Conservation (phyloP, 2,888 invertebrate genomes). For the Synergus gifuensis region DNA sequence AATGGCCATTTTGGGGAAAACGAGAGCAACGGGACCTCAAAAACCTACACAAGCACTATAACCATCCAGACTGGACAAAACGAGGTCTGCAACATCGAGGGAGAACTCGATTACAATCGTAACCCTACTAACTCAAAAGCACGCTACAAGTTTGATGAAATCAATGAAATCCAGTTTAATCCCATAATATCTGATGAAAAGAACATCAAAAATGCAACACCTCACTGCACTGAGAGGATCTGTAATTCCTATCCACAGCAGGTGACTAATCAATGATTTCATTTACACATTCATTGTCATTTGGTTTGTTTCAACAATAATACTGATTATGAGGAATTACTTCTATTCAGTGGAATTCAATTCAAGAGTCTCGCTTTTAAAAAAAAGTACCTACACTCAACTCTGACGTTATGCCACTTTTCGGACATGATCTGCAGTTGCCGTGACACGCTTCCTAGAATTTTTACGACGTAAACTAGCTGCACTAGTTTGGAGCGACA, state of each 20-base stretch:
- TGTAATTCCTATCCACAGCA: background rate
- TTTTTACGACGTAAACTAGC: no score
- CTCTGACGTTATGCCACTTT: no score
- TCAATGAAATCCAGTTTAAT: constrained; percentile 61
- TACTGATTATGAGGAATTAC: background rate
- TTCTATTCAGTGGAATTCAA: no score
- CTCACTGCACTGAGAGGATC: background rate
- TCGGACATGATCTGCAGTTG: no score
- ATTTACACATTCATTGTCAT: background rate
- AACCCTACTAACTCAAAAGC: constrained; percentile 64
- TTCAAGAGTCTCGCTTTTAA: no score
- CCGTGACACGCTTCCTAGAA: no score
- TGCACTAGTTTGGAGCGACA: no score
- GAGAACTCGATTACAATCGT: constrained; percentile 59
- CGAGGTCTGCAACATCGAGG: constrained; percentile 64
- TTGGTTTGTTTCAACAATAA: background rate
- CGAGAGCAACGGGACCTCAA: constrained; percentile 60
- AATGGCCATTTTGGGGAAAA: constrained; percentile 60
- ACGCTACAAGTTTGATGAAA: constrained; percentile 56
- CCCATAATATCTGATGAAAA: constrained; percentile 54
- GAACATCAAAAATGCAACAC: constrained; percentile 37
- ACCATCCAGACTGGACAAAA: constrained; percentile 72
- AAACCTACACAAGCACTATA: constrained; percentile 75
- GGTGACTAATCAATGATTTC: background rate
- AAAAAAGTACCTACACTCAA: no score